Percentiles rank a stretch among this genome's conserved stretches.
Evolutionary conservation across 2,113 vertebrate genomes (phyloP).

Genomic region (Nesoenas mayeri): DNA sequence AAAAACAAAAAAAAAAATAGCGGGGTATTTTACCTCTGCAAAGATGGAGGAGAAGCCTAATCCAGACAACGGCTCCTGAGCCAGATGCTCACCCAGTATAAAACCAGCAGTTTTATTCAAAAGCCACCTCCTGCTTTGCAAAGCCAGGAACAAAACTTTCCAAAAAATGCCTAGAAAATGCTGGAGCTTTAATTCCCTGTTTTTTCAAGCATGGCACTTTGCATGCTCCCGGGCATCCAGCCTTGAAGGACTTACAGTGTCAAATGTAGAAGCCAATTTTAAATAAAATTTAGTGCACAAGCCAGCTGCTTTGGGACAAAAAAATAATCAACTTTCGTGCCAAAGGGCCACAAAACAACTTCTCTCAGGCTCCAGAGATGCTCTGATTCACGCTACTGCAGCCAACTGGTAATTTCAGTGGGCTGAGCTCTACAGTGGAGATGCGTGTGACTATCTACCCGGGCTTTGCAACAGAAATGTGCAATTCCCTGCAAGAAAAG

Average conservation of each 20-base stretch:
- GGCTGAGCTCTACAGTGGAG: background rate
- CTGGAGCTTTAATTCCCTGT: background rate
- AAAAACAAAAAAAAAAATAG: background rate
- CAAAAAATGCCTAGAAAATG: background rate
- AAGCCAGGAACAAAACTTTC: background rate
- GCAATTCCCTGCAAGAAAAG: background rate
- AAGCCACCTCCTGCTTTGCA: background rate
- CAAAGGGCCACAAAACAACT: background rate
- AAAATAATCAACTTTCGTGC: background rate
- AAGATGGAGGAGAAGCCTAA: background rate
- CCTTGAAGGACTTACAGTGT: background rate
- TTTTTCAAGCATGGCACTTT: fast-evolving
- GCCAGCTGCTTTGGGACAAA: background rate
- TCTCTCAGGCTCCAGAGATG: background rate
- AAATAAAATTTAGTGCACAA: background rate
- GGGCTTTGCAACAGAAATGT: background rate
- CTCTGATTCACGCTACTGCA: background rate
- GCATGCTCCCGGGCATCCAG: background rate
- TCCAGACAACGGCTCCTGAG: background rate
- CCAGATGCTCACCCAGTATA: background rate
- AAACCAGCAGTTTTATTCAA: background rate
- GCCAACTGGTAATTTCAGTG: background rate
- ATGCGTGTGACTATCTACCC: background rate
- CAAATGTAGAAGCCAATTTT: background rate
- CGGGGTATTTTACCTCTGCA: background rate